A percentile compares a stretch with the other conserved stretches of the same genome.
phyloP scores from a whole-genome alignment of 2,113 vertebrate species.

The Larimichthys crocea region DNA sequence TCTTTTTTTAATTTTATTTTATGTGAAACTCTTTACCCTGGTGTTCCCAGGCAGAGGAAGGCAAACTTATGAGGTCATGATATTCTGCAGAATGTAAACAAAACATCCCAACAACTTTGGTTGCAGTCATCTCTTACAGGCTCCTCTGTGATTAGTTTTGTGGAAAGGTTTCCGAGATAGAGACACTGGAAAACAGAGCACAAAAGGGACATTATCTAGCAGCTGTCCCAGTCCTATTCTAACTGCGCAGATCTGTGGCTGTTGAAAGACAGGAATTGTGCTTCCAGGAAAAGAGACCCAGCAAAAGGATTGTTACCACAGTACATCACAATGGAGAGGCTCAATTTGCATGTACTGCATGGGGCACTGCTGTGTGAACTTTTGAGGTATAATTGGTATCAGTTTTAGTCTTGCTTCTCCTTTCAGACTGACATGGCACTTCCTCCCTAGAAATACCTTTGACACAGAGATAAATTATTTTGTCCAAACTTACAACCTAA shows the following conservation, averaged over 20 bases:
- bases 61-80: conserved; percentile 20
- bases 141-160: conserved; percentile 67
- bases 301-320: conserved; percentile 43
- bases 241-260: conserved; percentile 51
- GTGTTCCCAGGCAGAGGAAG: background rate
- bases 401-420: conserved; percentile 8
- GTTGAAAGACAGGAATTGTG: conserved; percentile 71
- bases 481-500: background rate
- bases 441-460: background rate
- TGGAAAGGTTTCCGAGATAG: conserved; percentile 65
- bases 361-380: conserved; percentile 34
- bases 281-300: conserved; percentile 43
- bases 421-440: conserved; percentile 1
- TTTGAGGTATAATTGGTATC: conserved; percentile 22
- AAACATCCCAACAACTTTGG: conserved; percentile 54
- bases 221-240: conserved; percentile 49
- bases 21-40: conserved; percentile 4
- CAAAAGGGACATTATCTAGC: conserved; percentile 81
- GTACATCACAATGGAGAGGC: conserved; percentile 44
- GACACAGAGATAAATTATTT: background rate
- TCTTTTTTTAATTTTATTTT: no score
- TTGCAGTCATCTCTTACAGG: conserved; percentile 56
- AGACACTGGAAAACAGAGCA: conserved; percentile 64
- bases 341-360: conserved; percentile 27
- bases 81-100: conserved; percentile 59